Evolutionary conservation across 2,797 vertebrate species (phyloP).

Genomic region (Tolypeutes matacus): DNA sequence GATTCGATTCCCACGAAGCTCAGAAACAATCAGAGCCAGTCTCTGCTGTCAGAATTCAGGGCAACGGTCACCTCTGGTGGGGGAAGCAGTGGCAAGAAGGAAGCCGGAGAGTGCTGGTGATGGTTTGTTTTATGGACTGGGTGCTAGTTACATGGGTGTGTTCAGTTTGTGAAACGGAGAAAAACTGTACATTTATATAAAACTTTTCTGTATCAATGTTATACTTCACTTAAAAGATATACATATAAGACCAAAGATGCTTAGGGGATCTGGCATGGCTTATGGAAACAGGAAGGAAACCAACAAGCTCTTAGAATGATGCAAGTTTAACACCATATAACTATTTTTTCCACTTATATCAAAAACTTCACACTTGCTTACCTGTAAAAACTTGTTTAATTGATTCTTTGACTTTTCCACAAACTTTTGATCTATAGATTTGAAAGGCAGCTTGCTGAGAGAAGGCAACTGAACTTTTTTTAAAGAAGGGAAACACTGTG

Average conservation of each 20-base stretch:
- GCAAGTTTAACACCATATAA: background rate
- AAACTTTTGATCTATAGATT: constrained; percentile 99
- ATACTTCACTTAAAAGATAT: background rate
- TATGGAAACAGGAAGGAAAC: background rate
- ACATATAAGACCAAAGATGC: background rate
- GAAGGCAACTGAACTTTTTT: constrained; percentile 99
- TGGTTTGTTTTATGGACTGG: background rate
- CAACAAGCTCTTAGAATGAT: background rate
- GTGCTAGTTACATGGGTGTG: background rate
- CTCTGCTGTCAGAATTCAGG: rapidly evolving
- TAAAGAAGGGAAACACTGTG: constrained; percentile 96
- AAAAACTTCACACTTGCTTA: constrained; percentile 84
- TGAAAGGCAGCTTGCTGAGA: constrained; percentile 99
- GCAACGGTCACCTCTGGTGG: rapidly evolving
- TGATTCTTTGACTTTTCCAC: constrained; percentile 98
- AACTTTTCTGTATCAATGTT: background rate
- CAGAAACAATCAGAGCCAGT: background rate
- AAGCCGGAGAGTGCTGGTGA: background rate
- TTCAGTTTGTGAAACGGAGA: background rate
- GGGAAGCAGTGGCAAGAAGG: background rate
- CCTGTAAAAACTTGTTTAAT: constrained; percentile 97
- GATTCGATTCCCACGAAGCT: background rate
- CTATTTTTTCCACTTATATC: background rate
- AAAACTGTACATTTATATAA: too few relatives aligned
- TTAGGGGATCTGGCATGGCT: background rate